A percentile compares a stretch with the other conserved stretches of the same genome.
Conservation (phyloP, 2,888 invertebrate species). For the Chrysomela aeneicollis region DNA sequence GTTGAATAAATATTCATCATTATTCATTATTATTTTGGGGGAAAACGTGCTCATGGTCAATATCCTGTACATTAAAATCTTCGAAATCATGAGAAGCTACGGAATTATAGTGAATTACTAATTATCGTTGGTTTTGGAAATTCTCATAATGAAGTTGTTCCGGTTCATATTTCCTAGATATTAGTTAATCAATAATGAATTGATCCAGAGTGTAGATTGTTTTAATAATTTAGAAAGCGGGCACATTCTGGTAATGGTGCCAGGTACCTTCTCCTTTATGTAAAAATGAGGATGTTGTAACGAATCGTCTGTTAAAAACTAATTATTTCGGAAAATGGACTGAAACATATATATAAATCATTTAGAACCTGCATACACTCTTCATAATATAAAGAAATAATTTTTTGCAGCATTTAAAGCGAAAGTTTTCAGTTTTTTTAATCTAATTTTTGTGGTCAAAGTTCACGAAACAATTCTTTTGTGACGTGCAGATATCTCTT, state of each 20-base stretch:
- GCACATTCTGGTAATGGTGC: conserved; percentile 33
- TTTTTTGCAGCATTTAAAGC: too few species aligned
- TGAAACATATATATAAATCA: conserved; percentile 2
- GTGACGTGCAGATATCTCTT: too few species aligned
- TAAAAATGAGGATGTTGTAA: conserved; percentile 3
- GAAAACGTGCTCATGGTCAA: too few species aligned
- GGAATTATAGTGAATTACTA: too few species aligned
- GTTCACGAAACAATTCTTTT: too few species aligned
- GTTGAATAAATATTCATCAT: too few species aligned
- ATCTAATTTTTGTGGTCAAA: too few species aligned
- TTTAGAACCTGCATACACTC: neutral
- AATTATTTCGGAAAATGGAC: conserved; percentile 5
- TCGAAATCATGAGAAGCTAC: too few species aligned
- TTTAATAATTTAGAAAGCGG: conserved; percentile 40
- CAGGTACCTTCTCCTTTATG: conserved; percentile 36
- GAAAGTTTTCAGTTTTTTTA: too few species aligned
- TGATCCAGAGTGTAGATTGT: conserved; percentile 21
- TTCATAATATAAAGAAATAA: neutral
- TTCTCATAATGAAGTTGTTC: neutral
- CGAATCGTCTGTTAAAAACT: conserved; percentile 9
- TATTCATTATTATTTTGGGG: too few species aligned
- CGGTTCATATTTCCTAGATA: neutral
- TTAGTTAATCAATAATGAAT: neutral
- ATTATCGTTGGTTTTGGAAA: neutral
- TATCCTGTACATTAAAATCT: too few species aligned